A percentile compares a stretch with the other conserved stretches of the same genome.
phyloP scores from a whole-genome alignment of 92 coral and sea anemone species.

The Epizoanthus illoricatus region DNA sequence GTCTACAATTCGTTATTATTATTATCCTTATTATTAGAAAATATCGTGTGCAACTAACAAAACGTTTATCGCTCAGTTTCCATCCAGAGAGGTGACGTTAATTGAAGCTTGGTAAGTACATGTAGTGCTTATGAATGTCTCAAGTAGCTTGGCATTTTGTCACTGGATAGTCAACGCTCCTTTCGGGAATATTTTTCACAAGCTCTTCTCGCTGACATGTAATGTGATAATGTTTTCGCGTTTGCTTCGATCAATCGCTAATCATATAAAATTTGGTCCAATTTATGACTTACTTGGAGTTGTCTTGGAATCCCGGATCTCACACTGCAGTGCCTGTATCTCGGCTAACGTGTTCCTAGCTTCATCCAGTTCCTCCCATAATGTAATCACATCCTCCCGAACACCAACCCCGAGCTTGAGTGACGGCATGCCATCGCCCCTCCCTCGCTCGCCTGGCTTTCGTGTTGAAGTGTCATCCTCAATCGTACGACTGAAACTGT shows the following conservation, averaged over 20 bases:
- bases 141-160: too few species aligned
- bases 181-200: too few species aligned
- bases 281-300: conserved; percentile 62
- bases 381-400: conserved; percentile 88
- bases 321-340: conserved; percentile 87
- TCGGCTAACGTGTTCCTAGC: conserved; percentile 94
- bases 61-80: too few species aligned
- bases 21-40: too few species aligned
- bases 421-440: conserved; percentile 91
- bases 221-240: neutral
- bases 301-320: conserved; percentile 71
- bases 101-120: too few species aligned
- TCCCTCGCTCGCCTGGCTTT: conserved; percentile 71
- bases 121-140: too few species aligned
- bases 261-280: neutral
- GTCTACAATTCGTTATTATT: too few species aligned
- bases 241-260: neutral
- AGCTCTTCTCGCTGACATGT: too few species aligned
- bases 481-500: conserved; percentile 60
- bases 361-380: conserved; percentile 93
- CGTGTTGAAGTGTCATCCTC: conserved; percentile 43
- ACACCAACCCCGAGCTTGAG: conserved; percentile 91
- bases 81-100: too few species aligned
- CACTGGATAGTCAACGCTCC: too few species aligned
- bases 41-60: too few species aligned